phyloP scores from a whole-genome alignment of 2,888 invertebrate genomes.

The Teinopalpus imperialis region DNA sequence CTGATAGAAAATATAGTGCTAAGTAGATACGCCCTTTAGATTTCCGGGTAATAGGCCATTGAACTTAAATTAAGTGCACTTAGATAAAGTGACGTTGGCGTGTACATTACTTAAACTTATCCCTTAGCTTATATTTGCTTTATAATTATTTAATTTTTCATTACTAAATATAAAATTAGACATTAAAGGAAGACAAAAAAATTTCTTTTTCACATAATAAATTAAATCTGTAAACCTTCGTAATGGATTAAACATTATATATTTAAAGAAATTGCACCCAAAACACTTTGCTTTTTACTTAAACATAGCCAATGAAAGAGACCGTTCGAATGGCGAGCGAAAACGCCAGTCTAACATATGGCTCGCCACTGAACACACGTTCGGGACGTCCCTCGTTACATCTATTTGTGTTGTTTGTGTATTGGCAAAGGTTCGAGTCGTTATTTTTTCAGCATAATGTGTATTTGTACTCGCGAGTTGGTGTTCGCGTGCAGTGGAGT shows the following conservation, averaged over 20 bases:
- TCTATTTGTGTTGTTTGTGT: slow-evolving; percentile 54
- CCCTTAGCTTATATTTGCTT: no score
- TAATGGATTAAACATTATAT: no score
- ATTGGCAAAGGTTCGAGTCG: slow-evolving; percentile 43
- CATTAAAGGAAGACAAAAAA: no score
- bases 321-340: slow-evolving; percentile 42
- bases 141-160: no score
- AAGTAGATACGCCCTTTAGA: no score
- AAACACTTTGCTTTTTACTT: slow-evolving; percentile 40
- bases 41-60: not conserved
- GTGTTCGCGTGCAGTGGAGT: slow-evolving; percentile 56
- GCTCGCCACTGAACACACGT: slow-evolving; percentile 54
- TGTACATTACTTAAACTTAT: no score
- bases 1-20: no score
- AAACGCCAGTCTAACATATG: slow-evolving; percentile 59
- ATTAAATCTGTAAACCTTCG: no score
- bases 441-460: slow-evolving; percentile 58
- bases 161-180: no score
- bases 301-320: slow-evolving; percentile 53
- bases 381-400: slow-evolving; percentile 46
- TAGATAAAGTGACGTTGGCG: not conserved
- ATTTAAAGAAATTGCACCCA: slow-evolving; percentile 12
- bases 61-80: not conserved
- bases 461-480: slow-evolving; percentile 58
- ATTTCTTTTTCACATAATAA: no score